These are phyloP conservation scores for Stegana nigrithorax DNA, from an alignment of 2,888 invertebrate species.

Conservation along the genomic window DNA sequence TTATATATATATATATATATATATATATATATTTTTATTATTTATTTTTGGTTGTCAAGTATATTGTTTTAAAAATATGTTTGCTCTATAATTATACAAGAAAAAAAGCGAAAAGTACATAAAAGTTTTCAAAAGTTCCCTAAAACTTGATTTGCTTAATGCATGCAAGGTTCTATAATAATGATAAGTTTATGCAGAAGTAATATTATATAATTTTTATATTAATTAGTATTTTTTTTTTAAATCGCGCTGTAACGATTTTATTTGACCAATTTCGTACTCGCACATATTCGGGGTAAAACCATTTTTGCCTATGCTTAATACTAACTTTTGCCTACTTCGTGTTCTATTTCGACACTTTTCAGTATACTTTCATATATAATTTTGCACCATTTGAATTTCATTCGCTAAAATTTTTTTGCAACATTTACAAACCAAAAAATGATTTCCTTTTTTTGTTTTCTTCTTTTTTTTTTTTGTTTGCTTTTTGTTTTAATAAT, in stretches of 20 bases:
- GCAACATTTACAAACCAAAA: conserved; percentile 53
- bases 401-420: conserved; percentile 33
- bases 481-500: background rate
- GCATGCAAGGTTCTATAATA: no score
- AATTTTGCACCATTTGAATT: conserved; percentile 59
- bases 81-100: conserved; percentile 14
- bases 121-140: conserved; percentile 42
- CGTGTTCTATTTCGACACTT: conserved; percentile 30
- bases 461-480: background rate
- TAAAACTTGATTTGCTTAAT: no score
- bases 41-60: no score
- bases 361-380: conserved; percentile 19
- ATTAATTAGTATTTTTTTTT: conserved; percentile 1
- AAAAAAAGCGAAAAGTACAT: conserved; percentile 26
- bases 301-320: no score
- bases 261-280: no score
- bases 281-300: no score
- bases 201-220: background rate
- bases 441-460: conserved; percentile 8
- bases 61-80: background rate
- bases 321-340: conserved; percentile 26
- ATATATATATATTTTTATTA: no score
- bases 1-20: conserved; percentile 25
- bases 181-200: no score
- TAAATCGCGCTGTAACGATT: background rate